Base-by-base conservation (phyloP, 1,140 invertebrate species). In the Oedothorax gibbosus region DNA sequence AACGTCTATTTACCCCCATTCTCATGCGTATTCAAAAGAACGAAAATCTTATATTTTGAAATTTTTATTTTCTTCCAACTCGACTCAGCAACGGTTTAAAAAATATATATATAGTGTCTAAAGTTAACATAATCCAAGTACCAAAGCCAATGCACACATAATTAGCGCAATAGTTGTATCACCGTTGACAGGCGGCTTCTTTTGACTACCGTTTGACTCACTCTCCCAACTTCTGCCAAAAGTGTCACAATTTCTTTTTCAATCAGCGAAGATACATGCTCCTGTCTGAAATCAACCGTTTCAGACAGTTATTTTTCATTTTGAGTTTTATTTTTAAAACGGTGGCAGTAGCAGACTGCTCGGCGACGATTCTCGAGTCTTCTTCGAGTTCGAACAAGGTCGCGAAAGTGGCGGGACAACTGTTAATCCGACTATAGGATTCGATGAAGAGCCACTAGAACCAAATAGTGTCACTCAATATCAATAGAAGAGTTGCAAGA, bases 121-220 rank as follows among this genome's bases (percentile, higher is more conserved):
- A 60, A 69, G 66, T 66, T 81, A 81, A 81, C 78, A 21, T 53
- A 54, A 21, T 69, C 18, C 50, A 50, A 81, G 21, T 12, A 51
- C n/a, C 15, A 0, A 49, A 81, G 78, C 78, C 78, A 81, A 81
- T 71, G 54, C 54, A 81, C 78, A 81, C 78, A 81, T 81, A 81
- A 81, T 81, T 81, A 81, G 66, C n/a, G 78, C 78, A 69, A 60
- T 81, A 35, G 49, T 66, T 66, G 56, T n/a, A 64, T 79, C 62
- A 60, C 18, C 15, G 11, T 49, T 81, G 78, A 81, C 78, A 81
- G 56, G 14, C 76, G 66, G 65, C 78, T 71, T 49, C 50, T 64
- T 65, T 77, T 53, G 12, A 8, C 56, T 6, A 18, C 54, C 5
- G 54, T 75, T 56, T 77, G 78, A 81, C 56, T 81, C 78, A 81